Conservation (phyloP, 1,140 invertebrate genomes). For the Cotesia chilonis region DNA sequence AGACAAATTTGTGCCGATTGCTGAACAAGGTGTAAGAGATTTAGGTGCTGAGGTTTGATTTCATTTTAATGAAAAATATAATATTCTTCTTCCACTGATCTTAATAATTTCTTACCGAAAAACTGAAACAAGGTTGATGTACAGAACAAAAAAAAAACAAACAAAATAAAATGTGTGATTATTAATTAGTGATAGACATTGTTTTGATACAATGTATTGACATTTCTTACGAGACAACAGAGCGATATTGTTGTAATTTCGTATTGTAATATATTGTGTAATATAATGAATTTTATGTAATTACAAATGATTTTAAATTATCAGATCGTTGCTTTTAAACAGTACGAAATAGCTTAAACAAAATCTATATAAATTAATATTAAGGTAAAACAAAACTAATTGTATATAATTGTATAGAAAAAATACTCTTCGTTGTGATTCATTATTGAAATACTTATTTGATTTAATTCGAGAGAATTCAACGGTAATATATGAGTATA, state of each 20-base stretch:
- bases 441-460: constrained; percentile 41
- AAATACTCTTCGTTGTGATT: constrained; percentile 40
- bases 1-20: constrained; percentile 92
- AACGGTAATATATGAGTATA: constrained; percentile 37
- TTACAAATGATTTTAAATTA: constrained; percentile 2
- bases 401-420: constrained; percentile 32
- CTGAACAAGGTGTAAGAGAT: constrained; percentile 86
- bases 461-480: constrained; percentile 32
- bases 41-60: constrained; percentile 75
- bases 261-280: constrained; percentile 52
- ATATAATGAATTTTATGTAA: constrained; percentile 37
- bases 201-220: background rate
- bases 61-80: constrained; percentile 12
- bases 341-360: background rate
- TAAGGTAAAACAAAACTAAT: background rate
- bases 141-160: constrained; percentile 23
- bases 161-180: constrained; percentile 13
- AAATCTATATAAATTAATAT: background rate
- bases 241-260: constrained; percentile 29
- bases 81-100: constrained; percentile 1
- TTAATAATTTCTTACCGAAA: constrained; percentile 20
- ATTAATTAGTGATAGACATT: constrained; percentile 1
- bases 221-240: constrained; percentile 4
- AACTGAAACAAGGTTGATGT: constrained; percentile 11
- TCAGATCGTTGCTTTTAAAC: background rate